Percentiles rank a stretch among this genome's conserved stretches.
Conservation (phyloP, 2,113 vertebrate genomes). For the Prinia subflava region DNA sequence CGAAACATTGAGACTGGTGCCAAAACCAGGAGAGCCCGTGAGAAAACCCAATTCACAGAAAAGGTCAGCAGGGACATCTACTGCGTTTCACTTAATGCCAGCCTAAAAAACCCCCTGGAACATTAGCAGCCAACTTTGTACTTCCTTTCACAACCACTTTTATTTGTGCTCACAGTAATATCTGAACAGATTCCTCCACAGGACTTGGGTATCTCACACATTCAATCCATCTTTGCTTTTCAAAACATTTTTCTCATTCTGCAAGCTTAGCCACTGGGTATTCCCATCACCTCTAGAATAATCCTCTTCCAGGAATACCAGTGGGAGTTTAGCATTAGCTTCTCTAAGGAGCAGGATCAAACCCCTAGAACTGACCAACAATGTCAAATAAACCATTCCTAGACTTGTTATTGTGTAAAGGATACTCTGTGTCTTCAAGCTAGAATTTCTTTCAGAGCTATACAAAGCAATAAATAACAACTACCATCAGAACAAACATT, state of each 20-base stretch:
- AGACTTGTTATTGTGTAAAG: not conserved
- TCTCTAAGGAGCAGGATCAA: not conserved
- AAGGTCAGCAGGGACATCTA: not conserved
- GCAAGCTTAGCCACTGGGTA: not conserved
- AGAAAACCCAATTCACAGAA: not conserved
- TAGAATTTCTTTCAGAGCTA: not conserved
- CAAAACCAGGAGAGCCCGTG: not conserved
- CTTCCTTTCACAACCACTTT: not conserved
- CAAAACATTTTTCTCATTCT: not conserved
- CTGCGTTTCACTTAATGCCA: not conserved
- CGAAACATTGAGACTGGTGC: not conserved
- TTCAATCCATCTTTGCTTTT: not conserved
- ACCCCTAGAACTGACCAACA: not conserved
- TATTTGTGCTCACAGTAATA: not conserved
- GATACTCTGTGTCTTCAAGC: rapidly evolving
- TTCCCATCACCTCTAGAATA: not conserved
- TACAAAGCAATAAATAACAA: not conserved
- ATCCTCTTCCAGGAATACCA: not conserved
- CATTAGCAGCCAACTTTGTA: not conserved
- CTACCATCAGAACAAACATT: not conserved
- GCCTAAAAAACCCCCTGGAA: not conserved
- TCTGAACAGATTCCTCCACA: not conserved
- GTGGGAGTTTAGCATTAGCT: not conserved
- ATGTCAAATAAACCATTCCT: not conserved
- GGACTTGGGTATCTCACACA: not conserved